phyloP scores from a whole-genome alignment of 2,888 invertebrate species.

The Dryomyza anilis region DNA sequence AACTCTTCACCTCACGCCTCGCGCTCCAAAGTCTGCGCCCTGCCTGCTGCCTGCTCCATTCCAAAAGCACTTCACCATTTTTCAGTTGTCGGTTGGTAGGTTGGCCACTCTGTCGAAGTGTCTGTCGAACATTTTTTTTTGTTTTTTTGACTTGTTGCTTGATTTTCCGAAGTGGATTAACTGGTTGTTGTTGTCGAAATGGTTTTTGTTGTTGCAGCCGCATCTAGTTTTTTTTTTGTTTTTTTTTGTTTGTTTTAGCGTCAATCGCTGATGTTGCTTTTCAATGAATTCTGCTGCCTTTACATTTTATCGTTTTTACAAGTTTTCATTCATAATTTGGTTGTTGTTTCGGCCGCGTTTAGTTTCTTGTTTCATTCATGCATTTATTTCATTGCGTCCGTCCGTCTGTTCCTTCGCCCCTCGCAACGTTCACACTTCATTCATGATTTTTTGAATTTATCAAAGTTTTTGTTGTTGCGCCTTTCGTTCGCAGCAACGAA shows the following conservation, averaged over 20 bases:
- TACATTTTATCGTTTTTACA: constrained; percentile 30
- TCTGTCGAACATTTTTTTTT: too few relatives aligned
- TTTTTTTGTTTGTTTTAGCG: too few relatives aligned
- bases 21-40: too few relatives aligned
- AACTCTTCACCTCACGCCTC: too few relatives aligned
- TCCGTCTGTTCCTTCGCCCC: not conserved
- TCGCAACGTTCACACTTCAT: not conserved
- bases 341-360: too few relatives aligned
- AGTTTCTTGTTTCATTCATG: constrained; percentile 24
- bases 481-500: not conserved
- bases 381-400: constrained; percentile 23
- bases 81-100: too few relatives aligned
- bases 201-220: constrained; percentile 4
- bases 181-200: constrained; percentile 15
- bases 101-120: too few relatives aligned
- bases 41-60: too few relatives aligned
- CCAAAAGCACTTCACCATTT: too few relatives aligned
- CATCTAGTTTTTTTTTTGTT: not conserved
- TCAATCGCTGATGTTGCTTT: constrained; percentile 22
- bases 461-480: not conserved
- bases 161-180: constrained; percentile 18
- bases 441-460: not conserved
- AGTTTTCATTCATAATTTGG: constrained; percentile 34
- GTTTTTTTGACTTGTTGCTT: not conserved
- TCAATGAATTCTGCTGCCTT: constrained; percentile 37